Evolutionary conservation across 2,113 vertebrate species (phyloP).

Genomic region (Drymodes brunneopygia): DNA sequence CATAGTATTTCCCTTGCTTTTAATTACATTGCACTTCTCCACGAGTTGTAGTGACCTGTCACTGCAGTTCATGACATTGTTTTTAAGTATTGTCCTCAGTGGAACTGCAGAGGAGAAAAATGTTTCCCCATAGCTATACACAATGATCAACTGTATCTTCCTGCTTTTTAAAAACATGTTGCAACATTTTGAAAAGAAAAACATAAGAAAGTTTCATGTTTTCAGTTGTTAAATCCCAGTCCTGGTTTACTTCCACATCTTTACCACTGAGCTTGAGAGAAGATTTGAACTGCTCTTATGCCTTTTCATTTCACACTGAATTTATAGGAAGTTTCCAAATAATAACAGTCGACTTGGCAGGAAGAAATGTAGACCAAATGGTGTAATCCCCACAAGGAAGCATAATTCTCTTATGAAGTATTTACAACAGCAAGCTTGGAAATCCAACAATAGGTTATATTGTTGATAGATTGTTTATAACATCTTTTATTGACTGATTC

Average conservation of each 20-base stretch:
- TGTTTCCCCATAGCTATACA: not conserved
- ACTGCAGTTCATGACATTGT: not conserved
- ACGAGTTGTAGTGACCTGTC: not conserved
- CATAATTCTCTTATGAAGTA: slow-evolving; percentile 52
- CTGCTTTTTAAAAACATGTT: not conserved
- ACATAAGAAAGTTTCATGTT: not conserved
- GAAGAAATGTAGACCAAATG: slow-evolving; percentile 44
- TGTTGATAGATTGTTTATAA: slow-evolving; percentile 57
- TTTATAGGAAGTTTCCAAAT: slow-evolving; percentile 52
- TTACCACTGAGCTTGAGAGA: not conserved
- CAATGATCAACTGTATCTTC: not conserved
- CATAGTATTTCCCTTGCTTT: not conserved
- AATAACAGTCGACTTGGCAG: slow-evolving; percentile 33
- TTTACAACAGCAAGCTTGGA: slow-evolving; percentile 59
- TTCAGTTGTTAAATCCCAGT: not conserved
- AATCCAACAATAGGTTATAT: slow-evolving; percentile 48
- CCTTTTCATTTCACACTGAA: slow-evolving; percentile 35
- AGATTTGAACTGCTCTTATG: not conserved
- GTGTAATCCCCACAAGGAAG: slow-evolving; percentile 57
- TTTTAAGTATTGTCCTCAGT: not conserved
- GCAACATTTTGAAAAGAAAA: not conserved
- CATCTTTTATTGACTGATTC: slow-evolving; percentile 47
- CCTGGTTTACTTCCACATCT: not conserved
- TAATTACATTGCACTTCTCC: not conserved
- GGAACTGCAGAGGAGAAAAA: not conserved